Evolutionary conservation across 2,797 vertebrate genomes (phyloP).

Genomic region (Hippocampus kuda): DNA sequence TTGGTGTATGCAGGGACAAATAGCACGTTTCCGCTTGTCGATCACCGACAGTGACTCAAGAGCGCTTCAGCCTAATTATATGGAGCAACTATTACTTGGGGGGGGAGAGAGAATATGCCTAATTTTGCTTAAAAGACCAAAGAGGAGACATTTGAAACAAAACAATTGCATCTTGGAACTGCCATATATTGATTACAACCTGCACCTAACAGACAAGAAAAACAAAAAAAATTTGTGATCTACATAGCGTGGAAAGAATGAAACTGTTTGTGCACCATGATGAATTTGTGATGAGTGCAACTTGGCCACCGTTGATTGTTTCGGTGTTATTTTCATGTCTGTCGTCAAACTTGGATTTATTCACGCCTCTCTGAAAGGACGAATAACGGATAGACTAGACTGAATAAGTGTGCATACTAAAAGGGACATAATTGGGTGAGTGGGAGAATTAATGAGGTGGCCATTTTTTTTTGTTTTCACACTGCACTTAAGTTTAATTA

Average conservation of each 20-base stretch:
- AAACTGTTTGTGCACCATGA: too few relatives aligned
- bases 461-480: neutral
- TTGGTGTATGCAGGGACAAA: slow-evolving; percentile 43
- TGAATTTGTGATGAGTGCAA: too few relatives aligned
- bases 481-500: neutral
- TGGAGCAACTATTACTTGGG: slow-evolving; percentile 28
- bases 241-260: too few relatives aligned
- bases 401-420: neutral
- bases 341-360: neutral
- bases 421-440: neutral
- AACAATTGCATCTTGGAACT: too few relatives aligned
- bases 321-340: neutral
- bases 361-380: neutral
- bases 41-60: slow-evolving; percentile 58
- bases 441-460: neutral
- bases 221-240: too few relatives aligned
- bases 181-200: too few relatives aligned
- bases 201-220: too few relatives aligned
- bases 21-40: slow-evolving; percentile 54
- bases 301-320: too few relatives aligned
- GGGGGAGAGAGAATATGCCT: neutral
- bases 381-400: neutral
- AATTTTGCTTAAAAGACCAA: neutral
- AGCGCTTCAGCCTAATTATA: slow-evolving; percentile 64
- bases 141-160: neutral